Base-by-base conservation (phyloP, 2,797 vertebrate genomes). In the Catamblyrhynchus diadema region DNA sequence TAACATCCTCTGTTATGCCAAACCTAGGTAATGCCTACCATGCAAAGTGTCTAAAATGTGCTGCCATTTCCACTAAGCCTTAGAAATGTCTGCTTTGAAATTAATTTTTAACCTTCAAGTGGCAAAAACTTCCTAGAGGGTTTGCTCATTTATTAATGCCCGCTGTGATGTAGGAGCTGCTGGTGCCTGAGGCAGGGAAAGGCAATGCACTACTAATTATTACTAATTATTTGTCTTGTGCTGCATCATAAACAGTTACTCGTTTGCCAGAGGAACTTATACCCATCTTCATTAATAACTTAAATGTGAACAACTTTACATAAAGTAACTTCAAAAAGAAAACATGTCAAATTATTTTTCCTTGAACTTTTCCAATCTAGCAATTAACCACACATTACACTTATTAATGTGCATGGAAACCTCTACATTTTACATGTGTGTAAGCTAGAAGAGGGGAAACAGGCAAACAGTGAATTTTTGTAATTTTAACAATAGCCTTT, bases 21-120 rank as follows among this genome's bases (percentile, higher is more conserved):
- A 92, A 45, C 24, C 56, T 19, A 83, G 61, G 48, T 89, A 80
- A 84, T 61, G 32, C 42, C 66, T 84, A 24, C 59, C 44, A 35
- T 39, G 37, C 15, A 17, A 84, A 70, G 30, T 28, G 37, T 77
- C 57, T 89, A 24, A 91, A 90, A 81, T 56, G 37, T 56, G 69
- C 70, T 84, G 71, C 83, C 62, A 57, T 92, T 94, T 90, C 33
- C 86, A 90, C 80, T 93, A 94, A 90, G 62, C 66, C 44, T 90
- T 81, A 67, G 50, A 90, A 91, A 78, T 27, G 4, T 33, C 88
- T 65, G 35, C 73, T 86, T 90, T 86, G 73, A 95, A 94, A 94
- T 88, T 60, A 4, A 60, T 88, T 90, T 94, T 84, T 84, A 70
- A 95, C 79, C 54, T 88, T 90, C 32, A 53, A 79, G 83, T 81